Evolutionary conservation across 2,113 vertebrate genomes (phyloP), one percentile per base, ranked within the genome.

Genomic region (Mesembrinibis cayennensis): DNA sequence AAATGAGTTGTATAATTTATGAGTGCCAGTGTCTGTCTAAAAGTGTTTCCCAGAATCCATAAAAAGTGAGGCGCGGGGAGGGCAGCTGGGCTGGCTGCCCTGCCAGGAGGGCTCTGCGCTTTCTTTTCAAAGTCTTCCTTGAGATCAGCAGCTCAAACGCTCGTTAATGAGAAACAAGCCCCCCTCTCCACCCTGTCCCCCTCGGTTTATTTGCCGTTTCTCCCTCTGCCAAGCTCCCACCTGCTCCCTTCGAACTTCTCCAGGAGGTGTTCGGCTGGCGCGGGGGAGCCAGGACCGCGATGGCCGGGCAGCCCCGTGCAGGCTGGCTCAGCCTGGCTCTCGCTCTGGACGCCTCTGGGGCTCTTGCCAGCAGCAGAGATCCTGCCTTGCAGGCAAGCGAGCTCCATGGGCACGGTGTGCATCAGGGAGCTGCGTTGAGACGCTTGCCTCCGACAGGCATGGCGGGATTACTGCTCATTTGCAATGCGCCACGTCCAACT

Each of bases 1-100:
- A 99, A 99, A 99, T 99, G 94, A 98, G 87, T 87, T 97, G 97
- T 99, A 99, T 99, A 99, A 99, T 99, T 99, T 99, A 99, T 99
- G 98, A 99, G 98, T 98, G 98, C 98, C 98, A 98, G 97, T 97
- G 97, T 99, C 98, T 99, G 98, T 98, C 98, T 99, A 98, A 97
- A 98, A 99, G 98, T 99, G 98, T 99, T 98, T 98, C 98, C 98
- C 98, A 99, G 99, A 99, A 99, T 99, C 99, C 99, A 98, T 98
- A 96, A 97, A 99, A 99, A 99, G 98, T 99, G 97, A 95, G 70
- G 91, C 16, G n/a, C 42, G 61, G 85, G 62, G 96, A 97, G 94
- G 93, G 95, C 95, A 93, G 96, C 93, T 98, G 95, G 82, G 94
- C 91, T 14, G 45, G 65, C 78, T 92, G 95, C 97, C 93, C 90